Base-by-base conservation (phyloP, 2,888 invertebrate genomes). In the Periphyllus acericola region DNA sequence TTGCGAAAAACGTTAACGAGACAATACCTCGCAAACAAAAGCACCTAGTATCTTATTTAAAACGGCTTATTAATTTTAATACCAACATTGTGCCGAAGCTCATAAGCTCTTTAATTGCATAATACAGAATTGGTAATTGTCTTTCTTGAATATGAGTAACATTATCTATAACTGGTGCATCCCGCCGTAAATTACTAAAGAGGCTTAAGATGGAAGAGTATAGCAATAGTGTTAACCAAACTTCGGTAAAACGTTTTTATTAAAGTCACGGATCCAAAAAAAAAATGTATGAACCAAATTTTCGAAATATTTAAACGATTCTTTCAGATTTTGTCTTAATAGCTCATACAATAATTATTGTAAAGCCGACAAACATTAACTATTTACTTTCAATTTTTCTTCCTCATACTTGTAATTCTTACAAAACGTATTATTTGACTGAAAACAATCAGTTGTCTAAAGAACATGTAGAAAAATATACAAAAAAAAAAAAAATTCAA, bases 21-120 rank as follows among this genome's bases (percentile, higher is more conserved):
- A 84, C 75, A 80, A 79, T 55, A 60, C 80, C 71, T 60, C 52
- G 34, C 14, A 25, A 87, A 85, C 85, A 79, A 87, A 80, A 80
- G 78, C 36, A 14, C 36, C 29, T 29, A 74, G 79, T 74, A 55
- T 74, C 79, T 79, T 87, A 87, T 87, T 87, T 87, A 80, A 86
- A 86, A 86, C 71, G 80, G 72, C 79, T 86, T 86, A 86, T 86
- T 86, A 74, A 86, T 86, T 86, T 72, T 60, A 86, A 86, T 80
- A 80, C 71, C 36, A 71, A 86, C 79, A 80, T 72, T 55, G 72
- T 79, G 80, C 79, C 60, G 55, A 40, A 52, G 71, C 55, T 40
- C 80, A 21, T 87, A 80, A 87, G 72, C 86, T 32, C 80, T 74
- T 87, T 80, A 80, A 87, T 87, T 87, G 80, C 80, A 66, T 84